Evolutionary conservation across 37 sponge, comb jelly and placozoan species (phyloP).

Genomic region (Petrosia ficiformis): DNA sequence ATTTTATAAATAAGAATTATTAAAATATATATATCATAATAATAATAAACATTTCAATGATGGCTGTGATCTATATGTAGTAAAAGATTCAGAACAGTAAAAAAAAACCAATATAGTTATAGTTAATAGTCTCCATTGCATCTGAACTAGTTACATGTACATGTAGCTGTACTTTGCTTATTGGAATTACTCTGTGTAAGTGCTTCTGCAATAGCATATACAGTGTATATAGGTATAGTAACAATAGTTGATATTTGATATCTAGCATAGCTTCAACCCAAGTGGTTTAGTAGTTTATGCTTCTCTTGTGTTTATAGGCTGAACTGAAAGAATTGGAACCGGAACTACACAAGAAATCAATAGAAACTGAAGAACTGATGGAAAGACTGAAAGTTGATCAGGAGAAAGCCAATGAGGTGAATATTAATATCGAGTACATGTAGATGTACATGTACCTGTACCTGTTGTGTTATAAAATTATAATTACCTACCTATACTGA

Average conservation of each 20-base stretch:
- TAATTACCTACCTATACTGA: no score
- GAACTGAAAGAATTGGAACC: constrained; percentile 95
- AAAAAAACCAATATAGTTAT: not conserved
- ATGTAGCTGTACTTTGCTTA: no score
- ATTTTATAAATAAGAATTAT: not conserved
- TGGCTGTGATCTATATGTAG: no score
- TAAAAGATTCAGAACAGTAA: not conserved
- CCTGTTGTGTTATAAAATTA: no score
- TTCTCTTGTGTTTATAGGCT: constrained; percentile 55
- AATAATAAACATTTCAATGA: no score
- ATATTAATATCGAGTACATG: no score
- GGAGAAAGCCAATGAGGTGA: constrained; percentile 77
- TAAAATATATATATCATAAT: not conserved
- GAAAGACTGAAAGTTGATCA: constrained; percentile 87
- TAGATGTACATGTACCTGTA: no score
- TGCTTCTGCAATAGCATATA: no score
- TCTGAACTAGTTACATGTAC: not conserved
- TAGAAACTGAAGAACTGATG: constrained; percentile 88
- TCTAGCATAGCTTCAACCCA: no score
- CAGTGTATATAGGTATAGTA: no score
- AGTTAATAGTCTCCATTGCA: not conserved
- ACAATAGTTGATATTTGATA: no score
- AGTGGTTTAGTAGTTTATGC: not conserved
- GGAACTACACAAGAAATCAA: constrained; percentile 82
- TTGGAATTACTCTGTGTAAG: not conserved